phyloP scores from a whole-genome alignment of 2,888 invertebrate genomes.

The Sarcophaga carnaria region DNA sequence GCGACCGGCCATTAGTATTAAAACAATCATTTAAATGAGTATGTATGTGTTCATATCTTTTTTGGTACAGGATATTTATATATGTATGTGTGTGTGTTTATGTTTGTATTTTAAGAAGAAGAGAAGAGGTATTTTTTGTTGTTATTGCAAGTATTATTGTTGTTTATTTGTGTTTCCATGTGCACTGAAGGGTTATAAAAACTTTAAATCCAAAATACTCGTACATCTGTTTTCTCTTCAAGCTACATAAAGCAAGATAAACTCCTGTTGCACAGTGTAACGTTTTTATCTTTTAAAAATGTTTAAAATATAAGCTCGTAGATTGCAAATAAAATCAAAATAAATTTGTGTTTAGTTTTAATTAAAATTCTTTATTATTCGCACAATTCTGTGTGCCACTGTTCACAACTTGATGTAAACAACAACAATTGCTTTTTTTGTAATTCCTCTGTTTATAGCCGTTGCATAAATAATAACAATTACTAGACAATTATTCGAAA shows the following conservation, averaged over 20 bases:
- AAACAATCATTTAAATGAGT: constrained; percentile 47
- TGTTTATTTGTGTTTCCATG: constrained; percentile 74
- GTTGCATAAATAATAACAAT: too few species aligned
- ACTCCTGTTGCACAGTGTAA: constrained; percentile 43
- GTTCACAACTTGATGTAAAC: too few species aligned
- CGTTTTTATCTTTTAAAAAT: too few species aligned
- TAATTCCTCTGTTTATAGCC: too few species aligned
- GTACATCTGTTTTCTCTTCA: constrained; percentile 71
- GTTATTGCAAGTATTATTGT: constrained; percentile 32
- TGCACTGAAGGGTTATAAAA: constrained; percentile 80
- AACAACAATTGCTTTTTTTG: too few species aligned
- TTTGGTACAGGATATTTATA: constrained; percentile 56
- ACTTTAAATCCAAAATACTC: constrained; percentile 76
- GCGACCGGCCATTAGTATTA: constrained; percentile 24
- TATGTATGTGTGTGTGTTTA: not conserved
- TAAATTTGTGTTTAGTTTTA: too few species aligned
- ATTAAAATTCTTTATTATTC: too few species aligned
- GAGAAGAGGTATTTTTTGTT: constrained; percentile 35
- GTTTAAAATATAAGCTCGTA: too few species aligned
- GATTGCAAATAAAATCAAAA: too few species aligned
- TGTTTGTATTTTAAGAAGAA: not conserved
- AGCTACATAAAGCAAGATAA: constrained; percentile 56
- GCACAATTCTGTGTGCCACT: too few species aligned
- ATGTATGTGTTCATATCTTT: constrained; percentile 56
- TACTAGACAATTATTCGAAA: too few species aligned